These are phyloP conservation scores for Fratercula arctica DNA, from an alignment of 2,797 vertebrate species.

Conservation along the genomic window DNA sequence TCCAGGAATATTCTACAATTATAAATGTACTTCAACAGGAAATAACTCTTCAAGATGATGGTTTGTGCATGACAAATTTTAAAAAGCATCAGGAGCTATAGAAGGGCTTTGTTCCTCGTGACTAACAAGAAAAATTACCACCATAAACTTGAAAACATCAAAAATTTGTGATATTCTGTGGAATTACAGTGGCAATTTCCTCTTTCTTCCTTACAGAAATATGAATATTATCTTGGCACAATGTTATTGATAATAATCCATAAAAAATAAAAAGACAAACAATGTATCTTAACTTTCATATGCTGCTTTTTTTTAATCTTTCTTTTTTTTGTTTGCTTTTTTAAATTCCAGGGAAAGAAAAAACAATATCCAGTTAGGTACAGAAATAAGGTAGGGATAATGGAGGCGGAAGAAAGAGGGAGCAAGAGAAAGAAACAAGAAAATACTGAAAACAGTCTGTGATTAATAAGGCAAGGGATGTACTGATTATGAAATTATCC, in stretches of 20 bases:
- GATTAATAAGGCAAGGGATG: neutral
- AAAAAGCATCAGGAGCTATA: neutral
- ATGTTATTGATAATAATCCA: neutral
- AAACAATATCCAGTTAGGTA: neutral
- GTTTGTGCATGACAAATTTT: neutral
- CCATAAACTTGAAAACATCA: neutral
- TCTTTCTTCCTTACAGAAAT: neutral
- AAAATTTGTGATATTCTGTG: neutral
- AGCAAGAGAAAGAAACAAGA: neutral
- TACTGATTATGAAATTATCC: neutral
- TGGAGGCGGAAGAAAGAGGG: neutral
- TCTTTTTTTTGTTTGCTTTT: no score
- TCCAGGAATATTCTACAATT: neutral
- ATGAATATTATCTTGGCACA: neutral
- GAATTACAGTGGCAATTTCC: neutral
- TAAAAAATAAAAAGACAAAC: neutral
- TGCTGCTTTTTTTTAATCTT: neutral
- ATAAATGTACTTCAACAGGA: neutral
- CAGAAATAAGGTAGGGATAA: neutral
- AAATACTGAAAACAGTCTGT: neutral
- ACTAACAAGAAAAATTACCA: neutral
- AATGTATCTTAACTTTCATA: neutral
- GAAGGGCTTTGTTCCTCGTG: neutral
- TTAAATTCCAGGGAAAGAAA: neutral
- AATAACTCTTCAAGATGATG: neutral